phyloP scores from a whole-genome alignment of 2,113 vertebrate species.

The Corapipo altera region DNA sequence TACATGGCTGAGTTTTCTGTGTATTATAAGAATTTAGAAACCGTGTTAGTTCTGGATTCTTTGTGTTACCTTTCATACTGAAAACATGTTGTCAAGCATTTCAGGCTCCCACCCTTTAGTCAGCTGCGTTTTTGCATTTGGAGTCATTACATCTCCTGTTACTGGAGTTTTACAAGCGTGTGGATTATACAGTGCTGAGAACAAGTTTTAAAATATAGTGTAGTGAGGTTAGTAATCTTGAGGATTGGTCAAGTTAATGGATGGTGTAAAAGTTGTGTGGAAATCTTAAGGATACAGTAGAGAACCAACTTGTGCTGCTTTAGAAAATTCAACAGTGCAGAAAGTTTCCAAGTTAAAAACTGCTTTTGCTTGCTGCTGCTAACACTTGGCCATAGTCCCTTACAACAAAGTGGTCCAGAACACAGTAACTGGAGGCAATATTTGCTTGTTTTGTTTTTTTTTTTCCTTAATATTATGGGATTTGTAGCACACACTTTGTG shows the following conservation, averaged over 20 bases:
- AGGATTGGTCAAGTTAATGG: not conserved
- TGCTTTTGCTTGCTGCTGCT: not conserved
- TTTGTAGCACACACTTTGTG: not conserved
- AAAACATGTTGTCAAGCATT: not conserved
- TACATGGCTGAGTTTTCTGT: not conserved
- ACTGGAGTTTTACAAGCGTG: not conserved
- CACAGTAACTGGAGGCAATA: not conserved
- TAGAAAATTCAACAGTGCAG: not conserved
- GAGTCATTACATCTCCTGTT: not conserved
- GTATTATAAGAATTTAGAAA: not conserved
- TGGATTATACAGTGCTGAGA: not conserved
- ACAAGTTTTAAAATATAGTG: not conserved
- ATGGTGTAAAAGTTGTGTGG: not conserved
- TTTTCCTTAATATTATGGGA: not conserved
- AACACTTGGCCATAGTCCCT: not conserved
- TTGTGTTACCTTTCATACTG: not conserved
- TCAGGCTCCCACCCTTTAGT: not conserved
- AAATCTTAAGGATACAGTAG: not conserved
- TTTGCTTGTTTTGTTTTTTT: not conserved
- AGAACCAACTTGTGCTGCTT: not conserved
- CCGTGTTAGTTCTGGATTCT: not conserved
- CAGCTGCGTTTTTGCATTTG: not conserved
- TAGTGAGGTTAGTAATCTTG: not conserved
- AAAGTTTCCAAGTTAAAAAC: not conserved
- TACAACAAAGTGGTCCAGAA: not conserved